phyloP scores from a whole-genome alignment of 2,113 vertebrate genomes.

The Bufo bufo region DNA sequence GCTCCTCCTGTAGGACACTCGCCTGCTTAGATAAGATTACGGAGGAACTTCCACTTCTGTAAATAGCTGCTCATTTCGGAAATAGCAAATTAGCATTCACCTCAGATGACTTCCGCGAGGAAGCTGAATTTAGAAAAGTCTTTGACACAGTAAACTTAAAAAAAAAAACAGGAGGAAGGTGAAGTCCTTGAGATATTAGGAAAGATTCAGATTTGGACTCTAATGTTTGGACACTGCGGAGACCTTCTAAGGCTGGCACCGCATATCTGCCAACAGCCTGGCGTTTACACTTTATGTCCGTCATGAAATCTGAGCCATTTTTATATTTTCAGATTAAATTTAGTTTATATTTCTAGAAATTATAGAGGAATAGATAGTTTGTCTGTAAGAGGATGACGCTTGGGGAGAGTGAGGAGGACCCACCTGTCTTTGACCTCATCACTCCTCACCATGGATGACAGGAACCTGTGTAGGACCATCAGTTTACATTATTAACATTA shows the following conservation, averaged over 20 bases:
- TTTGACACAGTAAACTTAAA: conserved; percentile 3
- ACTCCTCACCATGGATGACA: too few species aligned
- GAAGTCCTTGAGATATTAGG: background rate
- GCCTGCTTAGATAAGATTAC: conserved; percentile 38
- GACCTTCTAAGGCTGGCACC: background rate
- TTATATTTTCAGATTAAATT: too few species aligned
- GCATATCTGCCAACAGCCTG: too few species aligned
- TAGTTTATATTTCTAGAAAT: too few species aligned
- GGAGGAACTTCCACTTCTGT: conserved; percentile 22
- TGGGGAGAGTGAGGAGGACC: too few species aligned
- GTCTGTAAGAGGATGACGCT: too few species aligned
- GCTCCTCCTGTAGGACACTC: background rate
- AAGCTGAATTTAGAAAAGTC: conserved; percentile 9
- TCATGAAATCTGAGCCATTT: too few species aligned
- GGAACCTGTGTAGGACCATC: too few species aligned
- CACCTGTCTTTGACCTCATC: too few species aligned
- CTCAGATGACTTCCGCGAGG: conserved; percentile 3
- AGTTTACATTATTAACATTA: too few species aligned
- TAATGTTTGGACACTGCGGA: background rate
- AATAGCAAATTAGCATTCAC: conserved; percentile 22
- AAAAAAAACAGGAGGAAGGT: conserved; percentile 2
- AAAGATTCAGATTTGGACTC: background rate
- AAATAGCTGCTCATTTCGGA: conserved; percentile 31
- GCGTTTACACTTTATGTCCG: too few species aligned
- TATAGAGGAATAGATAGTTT: too few species aligned